Conservation (phyloP, 2,888 invertebrate species). For the Leptothorax acervorum region DNA sequence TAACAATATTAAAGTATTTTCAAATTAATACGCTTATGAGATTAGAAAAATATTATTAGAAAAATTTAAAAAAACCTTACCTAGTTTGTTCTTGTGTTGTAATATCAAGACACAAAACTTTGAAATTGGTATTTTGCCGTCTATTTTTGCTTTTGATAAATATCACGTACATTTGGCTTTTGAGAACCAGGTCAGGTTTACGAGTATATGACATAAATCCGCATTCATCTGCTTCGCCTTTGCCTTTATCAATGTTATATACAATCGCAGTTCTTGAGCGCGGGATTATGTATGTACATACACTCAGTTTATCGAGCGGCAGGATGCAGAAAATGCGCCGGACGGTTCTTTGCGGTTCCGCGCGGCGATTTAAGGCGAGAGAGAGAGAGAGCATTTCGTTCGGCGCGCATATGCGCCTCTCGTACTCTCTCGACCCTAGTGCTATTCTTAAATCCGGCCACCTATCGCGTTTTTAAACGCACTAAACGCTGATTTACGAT, state of each 20-base stretch:
- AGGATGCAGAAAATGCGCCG: constrained; percentile 48
- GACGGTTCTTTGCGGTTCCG: constrained; percentile 54
- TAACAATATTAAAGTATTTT: not conserved
- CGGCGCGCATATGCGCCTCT: constrained; percentile 31
- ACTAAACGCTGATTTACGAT: constrained; percentile 74
- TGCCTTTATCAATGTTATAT: not conserved
- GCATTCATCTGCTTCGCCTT: not conserved
- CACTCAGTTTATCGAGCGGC: not conserved
- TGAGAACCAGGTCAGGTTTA: not conserved
- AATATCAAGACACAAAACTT: not conserved
- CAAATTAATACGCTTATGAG: not conserved
- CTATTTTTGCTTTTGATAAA: not conserved
- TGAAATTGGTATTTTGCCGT: not conserved
- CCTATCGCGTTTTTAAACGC: constrained; percentile 77
- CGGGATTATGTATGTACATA: constrained; percentile 37
- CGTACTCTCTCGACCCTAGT: constrained; percentile 13
- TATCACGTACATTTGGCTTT: not conserved
- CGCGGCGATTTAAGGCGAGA: constrained; percentile 53
- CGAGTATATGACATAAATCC: not conserved
- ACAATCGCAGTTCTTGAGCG: not conserved
- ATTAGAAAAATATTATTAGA: not conserved
- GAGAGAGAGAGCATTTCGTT: constrained; percentile 21
- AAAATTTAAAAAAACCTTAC: not conserved
- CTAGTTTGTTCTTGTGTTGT: not conserved
- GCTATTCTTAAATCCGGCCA: constrained; percentile 74